Percentiles rank a stretch among this genome's conserved stretches.
These are phyloP conservation scores for Maconellicoccus hirsutus DNA, from an alignment of 1,140 invertebrate species.

Conservation along the genomic window DNA sequence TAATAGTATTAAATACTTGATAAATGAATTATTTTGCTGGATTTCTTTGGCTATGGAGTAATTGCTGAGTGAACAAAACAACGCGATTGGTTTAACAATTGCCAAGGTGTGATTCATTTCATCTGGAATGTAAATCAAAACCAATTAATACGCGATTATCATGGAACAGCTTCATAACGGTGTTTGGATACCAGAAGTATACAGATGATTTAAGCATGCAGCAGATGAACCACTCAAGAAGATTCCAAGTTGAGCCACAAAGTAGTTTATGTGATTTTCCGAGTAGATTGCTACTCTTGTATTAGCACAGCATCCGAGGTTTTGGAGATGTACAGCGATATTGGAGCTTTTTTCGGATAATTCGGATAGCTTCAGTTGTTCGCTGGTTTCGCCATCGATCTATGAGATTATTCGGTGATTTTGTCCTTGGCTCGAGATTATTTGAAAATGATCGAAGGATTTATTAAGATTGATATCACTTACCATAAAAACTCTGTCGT, in stretches of 20 bases:
- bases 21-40: not conserved
- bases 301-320: not conserved
- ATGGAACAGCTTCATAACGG: too few relatives aligned
- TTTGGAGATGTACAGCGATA: slow-evolving; percentile 12
- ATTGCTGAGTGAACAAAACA: not conserved
- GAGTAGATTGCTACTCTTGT: slow-evolving; percentile 41
- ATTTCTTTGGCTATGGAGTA: not conserved
- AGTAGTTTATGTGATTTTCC: slow-evolving; percentile 47
- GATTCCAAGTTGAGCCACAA: slow-evolving; percentile 39
- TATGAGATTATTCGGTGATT: not conserved
- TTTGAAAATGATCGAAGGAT: too few relatives aligned
- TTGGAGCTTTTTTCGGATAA: slow-evolving; percentile 20
- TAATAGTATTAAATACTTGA: slow-evolving; percentile 26
- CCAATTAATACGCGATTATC: not conserved
- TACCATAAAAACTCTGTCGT: too few relatives aligned
- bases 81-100: not conserved
- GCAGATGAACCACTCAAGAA: slow-evolving; percentile 43
- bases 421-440: too few relatives aligned
- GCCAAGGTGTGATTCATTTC: slow-evolving; percentile 22
- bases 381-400: slow-evolving; percentile 7
- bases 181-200: slow-evolving; percentile 41
- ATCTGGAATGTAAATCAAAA: slow-evolving; percentile 17
- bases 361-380: slow-evolving; percentile 3
- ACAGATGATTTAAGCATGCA: slow-evolving; percentile 47
- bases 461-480: too few relatives aligned